Percentiles rank a stretch among this genome's conserved stretches.
Evolutionary conservation across 1,140 invertebrate genomes (phyloP).

Genomic region (Pseudobourletiella spinata): DNA sequence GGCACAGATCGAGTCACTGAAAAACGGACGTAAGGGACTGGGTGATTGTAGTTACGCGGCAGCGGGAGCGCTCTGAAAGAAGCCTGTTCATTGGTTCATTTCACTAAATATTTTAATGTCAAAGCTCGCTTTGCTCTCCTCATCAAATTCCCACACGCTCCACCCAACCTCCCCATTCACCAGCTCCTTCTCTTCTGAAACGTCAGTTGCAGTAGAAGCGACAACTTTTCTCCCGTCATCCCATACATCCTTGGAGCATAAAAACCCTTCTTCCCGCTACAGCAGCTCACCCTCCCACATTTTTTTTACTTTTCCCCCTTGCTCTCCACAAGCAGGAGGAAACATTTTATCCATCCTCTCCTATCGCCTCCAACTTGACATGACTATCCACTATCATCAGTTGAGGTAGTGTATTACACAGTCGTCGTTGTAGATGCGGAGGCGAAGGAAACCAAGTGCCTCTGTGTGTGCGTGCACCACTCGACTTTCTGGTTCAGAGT

Average conservation of each 20-base stretch:
- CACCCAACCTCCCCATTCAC: neutral
- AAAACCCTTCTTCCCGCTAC: neutral
- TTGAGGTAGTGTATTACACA: no score
- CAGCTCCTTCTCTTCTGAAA: neutral
- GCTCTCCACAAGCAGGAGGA: neutral
- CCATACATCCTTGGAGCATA: neutral
- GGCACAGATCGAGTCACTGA: no score
- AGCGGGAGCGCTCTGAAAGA: no score
- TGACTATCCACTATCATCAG: neutral
- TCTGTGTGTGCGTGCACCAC: no score
- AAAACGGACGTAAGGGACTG: no score
- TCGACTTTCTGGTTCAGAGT: neutral
- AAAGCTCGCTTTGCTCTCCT: neutral
- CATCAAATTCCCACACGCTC: neutral
- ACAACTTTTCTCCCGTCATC: conserved; percentile 5
- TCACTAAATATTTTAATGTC: conserved; percentile 2
- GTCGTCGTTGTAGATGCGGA: neutral
- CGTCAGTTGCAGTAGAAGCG: conserved; percentile 1
- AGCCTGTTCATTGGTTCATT: neutral
- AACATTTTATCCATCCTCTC: neutral
- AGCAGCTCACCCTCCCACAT: neutral
- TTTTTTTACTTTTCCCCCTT: neutral
- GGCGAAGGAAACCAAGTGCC: neutral
- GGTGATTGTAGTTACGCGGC: no score
- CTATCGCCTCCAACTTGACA: neutral